Conservation (phyloP, 1,140 invertebrate genomes). For the Anastatus disparis region DNA sequence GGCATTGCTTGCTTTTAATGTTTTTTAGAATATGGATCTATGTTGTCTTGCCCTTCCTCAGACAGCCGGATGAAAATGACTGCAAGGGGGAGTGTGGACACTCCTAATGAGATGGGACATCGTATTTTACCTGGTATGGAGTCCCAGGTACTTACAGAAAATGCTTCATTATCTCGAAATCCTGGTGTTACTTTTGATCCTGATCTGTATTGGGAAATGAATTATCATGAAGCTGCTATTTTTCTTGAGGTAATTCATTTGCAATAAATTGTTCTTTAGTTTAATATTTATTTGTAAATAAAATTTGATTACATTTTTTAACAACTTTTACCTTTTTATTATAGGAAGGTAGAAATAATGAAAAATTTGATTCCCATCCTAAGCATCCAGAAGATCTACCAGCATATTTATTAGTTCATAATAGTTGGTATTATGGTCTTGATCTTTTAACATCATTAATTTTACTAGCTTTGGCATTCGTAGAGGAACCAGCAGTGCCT, state of each 20-base stretch:
- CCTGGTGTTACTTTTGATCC: constrained; percentile 49
- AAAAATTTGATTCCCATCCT: constrained; percentile 92
- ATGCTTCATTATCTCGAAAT: constrained; percentile 51
- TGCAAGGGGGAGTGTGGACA: constrained; percentile 41
- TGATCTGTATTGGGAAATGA: constrained; percentile 82
- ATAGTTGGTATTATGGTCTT: constrained; percentile 87
- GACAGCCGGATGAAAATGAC: constrained; percentile 54
- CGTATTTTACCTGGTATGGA: constrained; percentile 42
- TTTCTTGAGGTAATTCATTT: constrained; percentile 77
- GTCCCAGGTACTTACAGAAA: constrained; percentile 52
- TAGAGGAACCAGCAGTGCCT: constrained; percentile 84
- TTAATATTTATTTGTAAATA: background rate
- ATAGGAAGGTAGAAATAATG: constrained; percentile 91
- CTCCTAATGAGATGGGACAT: constrained; percentile 51
- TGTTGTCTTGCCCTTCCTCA: constrained; percentile 61
- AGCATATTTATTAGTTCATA: constrained; percentile 88
- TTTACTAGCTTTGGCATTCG: constrained; percentile 82
- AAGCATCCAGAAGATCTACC: constrained; percentile 84
- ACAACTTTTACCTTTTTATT: background rate
- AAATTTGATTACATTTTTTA: background rate
- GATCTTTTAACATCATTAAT: constrained; percentile 83
- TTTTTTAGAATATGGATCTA: constrained; percentile 67
- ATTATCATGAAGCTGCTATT: constrained; percentile 90
- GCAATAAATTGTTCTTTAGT: too few relatives aligned
- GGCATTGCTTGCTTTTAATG: constrained; percentile 40